Percentiles rank a stretch among this genome's conserved stretches.
These are phyloP conservation scores for Metellina segmentata DNA, from an alignment of 2,888 invertebrate genomes.

Conservation along the genomic window DNA sequence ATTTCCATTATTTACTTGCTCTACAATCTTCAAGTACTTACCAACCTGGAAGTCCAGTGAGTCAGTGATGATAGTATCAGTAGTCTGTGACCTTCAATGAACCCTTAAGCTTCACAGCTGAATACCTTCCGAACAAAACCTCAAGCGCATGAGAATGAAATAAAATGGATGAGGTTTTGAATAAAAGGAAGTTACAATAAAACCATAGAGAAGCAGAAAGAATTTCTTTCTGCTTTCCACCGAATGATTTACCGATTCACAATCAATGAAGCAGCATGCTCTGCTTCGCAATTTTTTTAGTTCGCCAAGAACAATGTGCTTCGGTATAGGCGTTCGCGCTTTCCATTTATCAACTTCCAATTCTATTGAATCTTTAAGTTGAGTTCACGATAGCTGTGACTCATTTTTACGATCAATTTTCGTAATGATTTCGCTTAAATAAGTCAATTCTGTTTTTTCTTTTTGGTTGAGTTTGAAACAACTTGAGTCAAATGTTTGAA, in stretches of 20 bases:
- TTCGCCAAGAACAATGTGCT: too few relatives aligned
- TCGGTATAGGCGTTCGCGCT: too few relatives aligned
- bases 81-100: not conserved
- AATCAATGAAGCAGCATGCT: too few relatives aligned
- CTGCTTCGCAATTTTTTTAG: too few relatives aligned
- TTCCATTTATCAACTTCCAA: not conserved
- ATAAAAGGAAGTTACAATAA: conserved; percentile 6
- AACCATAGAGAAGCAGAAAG: not conserved
- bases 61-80: not conserved
- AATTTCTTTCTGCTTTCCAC: not conserved
- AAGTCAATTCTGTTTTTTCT: too few relatives aligned
- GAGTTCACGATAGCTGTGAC: too few relatives aligned
- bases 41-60: not conserved
- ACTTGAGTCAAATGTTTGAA: too few relatives aligned
- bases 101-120: conserved; percentile 3
- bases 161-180: not conserved
- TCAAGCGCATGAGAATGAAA: not conserved
- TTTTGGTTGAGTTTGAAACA: too few relatives aligned
- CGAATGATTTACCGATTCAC: too few relatives aligned
- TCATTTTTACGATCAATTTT: too few relatives aligned
- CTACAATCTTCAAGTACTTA: not conserved
- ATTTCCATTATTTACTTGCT: too few relatives aligned
- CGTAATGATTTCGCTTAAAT: too few relatives aligned
- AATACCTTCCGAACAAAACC: not conserved
- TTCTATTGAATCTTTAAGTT: not conserved